phyloP scores from a whole-genome alignment of 2,888 invertebrate species.

The Andrena flavipes region DNA sequence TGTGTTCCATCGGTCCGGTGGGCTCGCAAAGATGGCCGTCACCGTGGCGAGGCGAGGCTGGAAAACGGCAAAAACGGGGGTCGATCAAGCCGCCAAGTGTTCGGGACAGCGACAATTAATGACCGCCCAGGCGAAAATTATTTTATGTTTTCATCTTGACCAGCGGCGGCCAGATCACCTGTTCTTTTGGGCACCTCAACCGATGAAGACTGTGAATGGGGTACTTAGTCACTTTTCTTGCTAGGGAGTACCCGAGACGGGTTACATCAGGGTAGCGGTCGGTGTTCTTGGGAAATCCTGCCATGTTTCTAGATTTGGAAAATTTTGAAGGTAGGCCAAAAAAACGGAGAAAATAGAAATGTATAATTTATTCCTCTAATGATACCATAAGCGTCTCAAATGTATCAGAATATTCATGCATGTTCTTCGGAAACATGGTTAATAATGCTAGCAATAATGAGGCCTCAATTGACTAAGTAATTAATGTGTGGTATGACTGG shows the following conservation, averaged over 20 bases:
- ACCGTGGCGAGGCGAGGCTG: slow-evolving; percentile 44
- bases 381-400: no score
- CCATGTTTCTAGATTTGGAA: no score
- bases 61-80: slow-evolving; percentile 65
- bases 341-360: no score
- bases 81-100: slow-evolving; percentile 58
- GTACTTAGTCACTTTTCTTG: not conserved
- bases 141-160: slow-evolving; percentile 79
- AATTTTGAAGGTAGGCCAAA: no score
- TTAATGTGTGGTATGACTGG: not conserved
- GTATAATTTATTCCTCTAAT: no score
- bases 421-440: not conserved
- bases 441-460: slow-evolving; percentile 8
- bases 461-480: slow-evolving; percentile 15
- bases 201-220: not conserved
- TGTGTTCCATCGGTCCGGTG: slow-evolving; percentile 65
- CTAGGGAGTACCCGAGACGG: not conserved
- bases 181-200: slow-evolving; percentile 25
- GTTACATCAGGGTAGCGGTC: not conserved
- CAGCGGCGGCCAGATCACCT: slow-evolving; percentile 34
- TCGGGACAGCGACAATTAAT: slow-evolving; percentile 76
- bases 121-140: slow-evolving; percentile 76
- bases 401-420: no score
- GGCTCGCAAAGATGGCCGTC: slow-evolving; percentile 81
- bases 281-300: not conserved